phyloP scores from a whole-genome alignment of 2,888 invertebrate genomes.

The Andrena camellia region DNA sequence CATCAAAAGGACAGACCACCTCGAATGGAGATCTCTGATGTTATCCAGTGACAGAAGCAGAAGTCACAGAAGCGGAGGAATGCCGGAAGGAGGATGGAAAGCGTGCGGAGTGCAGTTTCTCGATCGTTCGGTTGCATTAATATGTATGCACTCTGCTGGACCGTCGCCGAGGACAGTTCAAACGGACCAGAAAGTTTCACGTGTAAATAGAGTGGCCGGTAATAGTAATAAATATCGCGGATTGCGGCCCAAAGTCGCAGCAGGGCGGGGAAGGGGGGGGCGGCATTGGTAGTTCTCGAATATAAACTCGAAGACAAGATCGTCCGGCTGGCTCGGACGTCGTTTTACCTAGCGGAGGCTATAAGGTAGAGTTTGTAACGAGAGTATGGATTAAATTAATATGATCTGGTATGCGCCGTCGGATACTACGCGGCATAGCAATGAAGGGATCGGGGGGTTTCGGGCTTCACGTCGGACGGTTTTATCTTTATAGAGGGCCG shows the following conservation, averaged over 20 bases:
- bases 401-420: slow-evolving; percentile 45
- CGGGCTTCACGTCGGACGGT: slow-evolving; percentile 20
- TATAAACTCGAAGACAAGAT: slow-evolving; percentile 41
- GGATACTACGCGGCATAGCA: slow-evolving; percentile 47
- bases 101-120: slow-evolving; percentile 1
- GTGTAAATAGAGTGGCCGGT: slow-evolving; percentile 59
- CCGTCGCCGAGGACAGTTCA: slow-evolving; percentile 22
- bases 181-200: slow-evolving; percentile 53
- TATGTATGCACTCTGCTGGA: slow-evolving; percentile 40
- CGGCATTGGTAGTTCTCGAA: not conserved
- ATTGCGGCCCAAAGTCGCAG: slow-evolving; percentile 25
- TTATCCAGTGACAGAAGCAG: not conserved
- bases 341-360: slow-evolving; percentile 32
- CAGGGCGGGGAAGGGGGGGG: not conserved
- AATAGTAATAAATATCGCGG: slow-evolving; percentile 71
- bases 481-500: slow-evolving; percentile 41
- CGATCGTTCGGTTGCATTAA: slow-evolving; percentile 48
- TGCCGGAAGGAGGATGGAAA: not conserved
- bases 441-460: slow-evolving; percentile 48
- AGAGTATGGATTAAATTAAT: slow-evolving; percentile 61
- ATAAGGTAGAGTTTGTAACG: slow-evolving; percentile 47
- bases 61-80: not conserved
- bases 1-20: not conserved
- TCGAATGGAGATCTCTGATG: not conserved
- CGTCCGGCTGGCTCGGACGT: slow-evolving; percentile 9